phyloP scores from a whole-genome alignment of 2,797 vertebrate species.

The Tapirus indicus region DNA sequence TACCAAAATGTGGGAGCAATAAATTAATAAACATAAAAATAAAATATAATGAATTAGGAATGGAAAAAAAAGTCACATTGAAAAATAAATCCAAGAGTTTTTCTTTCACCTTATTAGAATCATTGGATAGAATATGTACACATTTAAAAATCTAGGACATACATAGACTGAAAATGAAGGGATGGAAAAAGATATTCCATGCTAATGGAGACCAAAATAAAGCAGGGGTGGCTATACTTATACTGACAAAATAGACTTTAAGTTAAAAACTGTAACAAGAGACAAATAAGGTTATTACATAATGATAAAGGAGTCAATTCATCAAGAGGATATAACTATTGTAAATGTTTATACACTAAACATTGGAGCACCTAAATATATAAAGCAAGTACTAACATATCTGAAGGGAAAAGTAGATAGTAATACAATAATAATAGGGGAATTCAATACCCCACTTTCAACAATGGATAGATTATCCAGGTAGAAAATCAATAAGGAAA shows the following conservation, averaged over 20 bases:
- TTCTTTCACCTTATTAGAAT: background rate
- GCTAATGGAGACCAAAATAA: background rate
- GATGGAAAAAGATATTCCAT: background rate
- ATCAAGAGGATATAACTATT: background rate
- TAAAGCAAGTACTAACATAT: background rate
- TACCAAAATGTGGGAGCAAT: background rate
- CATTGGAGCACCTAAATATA: background rate
- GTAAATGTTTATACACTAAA: background rate
- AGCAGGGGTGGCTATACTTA: background rate
- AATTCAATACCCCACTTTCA: background rate
- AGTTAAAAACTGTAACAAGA: background rate
- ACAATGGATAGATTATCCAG: background rate
- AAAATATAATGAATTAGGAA: slow-evolving; percentile 22
- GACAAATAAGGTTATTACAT: background rate
- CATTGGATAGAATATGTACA: background rate
- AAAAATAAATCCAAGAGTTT: background rate
- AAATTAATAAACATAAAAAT: background rate
- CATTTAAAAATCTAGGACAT: background rate
- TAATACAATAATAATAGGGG: background rate
- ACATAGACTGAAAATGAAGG: background rate
- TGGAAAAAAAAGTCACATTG: background rate
- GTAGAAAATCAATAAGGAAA: background rate
- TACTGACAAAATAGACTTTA: background rate
- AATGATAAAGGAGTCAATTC: background rate
- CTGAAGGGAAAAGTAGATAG: background rate